Evolutionary conservation across 2,888 invertebrate species (phyloP).

Genomic region (Physocephala rufipes): DNA sequence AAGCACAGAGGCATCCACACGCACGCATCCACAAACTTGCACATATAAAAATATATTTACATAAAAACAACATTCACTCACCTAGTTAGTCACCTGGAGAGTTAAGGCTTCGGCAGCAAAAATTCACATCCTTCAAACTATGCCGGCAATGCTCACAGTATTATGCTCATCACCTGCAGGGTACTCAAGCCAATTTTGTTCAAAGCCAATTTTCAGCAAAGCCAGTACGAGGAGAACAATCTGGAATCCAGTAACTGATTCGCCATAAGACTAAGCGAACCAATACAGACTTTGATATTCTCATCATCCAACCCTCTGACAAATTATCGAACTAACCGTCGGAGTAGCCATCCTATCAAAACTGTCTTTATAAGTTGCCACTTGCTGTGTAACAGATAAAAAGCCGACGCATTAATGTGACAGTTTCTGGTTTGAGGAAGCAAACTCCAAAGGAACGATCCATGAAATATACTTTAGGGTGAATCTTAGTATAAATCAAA

Average conservation of each 20-base stretch:
- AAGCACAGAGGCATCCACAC: no score
- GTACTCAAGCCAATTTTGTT: conserved; percentile 3
- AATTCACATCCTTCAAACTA: not conserved
- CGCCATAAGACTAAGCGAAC: no score
- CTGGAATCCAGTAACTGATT: no score
- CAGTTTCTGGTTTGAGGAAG: not conserved
- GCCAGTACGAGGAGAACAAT: not conserved
- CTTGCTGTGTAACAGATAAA: no score
- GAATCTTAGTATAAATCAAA: not conserved
- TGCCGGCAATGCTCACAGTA: not conserved
- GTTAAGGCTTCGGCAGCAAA: not conserved
- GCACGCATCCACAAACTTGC: no score
- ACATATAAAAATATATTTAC: no score
- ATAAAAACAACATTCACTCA: no score
- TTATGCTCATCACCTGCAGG: not conserved
- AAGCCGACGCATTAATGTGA: not conserved
- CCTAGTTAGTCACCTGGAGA: not conserved
- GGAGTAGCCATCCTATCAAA: no score
- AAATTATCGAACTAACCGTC: no score
- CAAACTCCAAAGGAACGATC: not conserved
- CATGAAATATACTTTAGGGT: not conserved
- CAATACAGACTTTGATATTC: no score
- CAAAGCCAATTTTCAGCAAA: not conserved
- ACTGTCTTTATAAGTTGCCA: no score
- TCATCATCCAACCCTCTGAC: no score